phyloP scores from a whole-genome alignment of 2,797 vertebrate species.

The Siniperca scherzeri region DNA sequence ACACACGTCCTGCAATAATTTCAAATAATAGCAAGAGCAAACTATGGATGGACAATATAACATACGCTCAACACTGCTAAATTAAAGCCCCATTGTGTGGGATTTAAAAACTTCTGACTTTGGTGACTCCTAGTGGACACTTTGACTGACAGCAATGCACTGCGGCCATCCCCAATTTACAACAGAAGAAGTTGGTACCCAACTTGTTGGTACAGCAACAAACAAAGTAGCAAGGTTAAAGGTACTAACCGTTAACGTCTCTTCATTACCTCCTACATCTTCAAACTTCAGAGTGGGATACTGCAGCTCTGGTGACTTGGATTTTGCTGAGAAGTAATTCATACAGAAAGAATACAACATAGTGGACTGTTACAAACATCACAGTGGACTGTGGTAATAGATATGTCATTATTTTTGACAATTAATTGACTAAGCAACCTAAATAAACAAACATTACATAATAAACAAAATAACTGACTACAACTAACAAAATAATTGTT shows the following conservation, averaged over 20 bases:
- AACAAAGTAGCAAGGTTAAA: background rate
- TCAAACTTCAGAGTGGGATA: slow-evolving; percentile 90
- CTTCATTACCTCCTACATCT: slow-evolving; percentile 94
- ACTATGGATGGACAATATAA: background rate
- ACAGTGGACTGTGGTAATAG: too few relatives aligned
- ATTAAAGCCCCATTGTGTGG: background rate
- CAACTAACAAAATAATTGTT: background rate
- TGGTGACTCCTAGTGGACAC: background rate
- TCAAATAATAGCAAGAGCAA: background rate
- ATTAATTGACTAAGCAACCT: background rate
- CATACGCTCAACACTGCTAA: background rate
- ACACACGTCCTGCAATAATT: slow-evolving; percentile 90
- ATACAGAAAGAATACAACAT: slow-evolving; percentile 18
- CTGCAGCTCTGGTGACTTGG: slow-evolving; percentile 85
- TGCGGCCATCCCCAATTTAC: background rate
- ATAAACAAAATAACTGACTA: too few relatives aligned
- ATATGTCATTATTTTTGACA: background rate
- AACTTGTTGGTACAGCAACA: background rate
- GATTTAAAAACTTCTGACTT: background rate
- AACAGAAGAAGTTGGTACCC: background rate
- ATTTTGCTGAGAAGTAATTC: slow-evolving; percentile 77
- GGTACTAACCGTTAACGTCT: slow-evolving; percentile 87
- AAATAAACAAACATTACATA: background rate
- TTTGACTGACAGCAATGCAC: too few relatives aligned
- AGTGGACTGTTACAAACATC: background rate